These are phyloP conservation scores for Mesorhabditis spiculigera DNA, from an alignment of 2,888 invertebrate genomes.

Conservation along the genomic window DNA sequence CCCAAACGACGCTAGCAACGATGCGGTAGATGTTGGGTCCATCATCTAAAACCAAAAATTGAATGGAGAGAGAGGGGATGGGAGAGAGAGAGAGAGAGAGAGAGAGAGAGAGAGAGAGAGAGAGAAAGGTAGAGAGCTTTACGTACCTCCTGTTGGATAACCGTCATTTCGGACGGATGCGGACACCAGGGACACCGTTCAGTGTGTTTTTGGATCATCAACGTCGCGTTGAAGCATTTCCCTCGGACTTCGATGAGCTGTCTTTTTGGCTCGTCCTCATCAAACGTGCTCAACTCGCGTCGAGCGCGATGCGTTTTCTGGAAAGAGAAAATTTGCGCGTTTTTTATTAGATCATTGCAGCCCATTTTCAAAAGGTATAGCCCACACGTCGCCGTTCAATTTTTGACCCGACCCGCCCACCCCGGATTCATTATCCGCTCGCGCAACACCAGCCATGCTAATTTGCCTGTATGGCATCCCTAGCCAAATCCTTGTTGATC, in stretches of 20 bases:
- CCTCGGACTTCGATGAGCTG: constrained; percentile 32
- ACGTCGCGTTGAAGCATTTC: constrained; percentile 52
- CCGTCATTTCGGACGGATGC: constrained; percentile 45
- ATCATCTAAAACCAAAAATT: constrained; percentile 15
- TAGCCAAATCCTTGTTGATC: too few species aligned
- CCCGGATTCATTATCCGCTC: too few species aligned
- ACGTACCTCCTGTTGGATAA: constrained; percentile 38
- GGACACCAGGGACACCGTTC: constrained; percentile 54
- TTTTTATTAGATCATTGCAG: too few species aligned
- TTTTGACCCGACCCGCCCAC: too few species aligned
- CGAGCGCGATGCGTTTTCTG: too few species aligned
- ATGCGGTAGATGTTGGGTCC: constrained; percentile 16
- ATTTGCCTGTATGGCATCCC: too few species aligned
- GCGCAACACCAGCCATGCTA: too few species aligned
- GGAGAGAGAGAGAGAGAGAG: neutral
- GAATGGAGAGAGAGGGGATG: neutral
- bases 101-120: constrained; percentile 6
- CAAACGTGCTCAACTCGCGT: too few species aligned
- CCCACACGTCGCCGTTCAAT: too few species aligned
- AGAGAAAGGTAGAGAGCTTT: neutral
- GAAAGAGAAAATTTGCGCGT: too few species aligned
- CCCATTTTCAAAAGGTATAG: too few species aligned
- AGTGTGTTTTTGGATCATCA: constrained; percentile 45
- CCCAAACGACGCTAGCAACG: constrained; percentile 9
- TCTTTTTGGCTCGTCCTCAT: neutral